Evolutionary conservation across 1,140 invertebrate species (phyloP).

Genomic region (Hermatobates lingyangjiaoensis): DNA sequence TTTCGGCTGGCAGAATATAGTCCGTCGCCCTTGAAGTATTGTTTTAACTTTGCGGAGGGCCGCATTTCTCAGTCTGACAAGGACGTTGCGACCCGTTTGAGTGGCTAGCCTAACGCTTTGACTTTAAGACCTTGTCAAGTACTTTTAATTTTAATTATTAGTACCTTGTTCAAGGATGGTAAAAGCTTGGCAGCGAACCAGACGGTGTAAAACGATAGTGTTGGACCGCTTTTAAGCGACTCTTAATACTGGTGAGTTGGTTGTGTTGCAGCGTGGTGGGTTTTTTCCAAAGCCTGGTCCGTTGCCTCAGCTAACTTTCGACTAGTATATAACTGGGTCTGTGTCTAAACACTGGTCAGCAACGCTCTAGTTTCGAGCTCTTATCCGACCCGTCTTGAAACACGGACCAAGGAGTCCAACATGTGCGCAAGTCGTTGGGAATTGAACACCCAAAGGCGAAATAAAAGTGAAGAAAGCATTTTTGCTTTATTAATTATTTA

Average conservation of each 20-base stretch:
- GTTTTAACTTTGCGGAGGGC: slow-evolving; percentile 1
- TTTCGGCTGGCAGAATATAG: too few relatives aligned
- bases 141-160: too few relatives aligned
- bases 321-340: neutral
- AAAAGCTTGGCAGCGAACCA: neutral
- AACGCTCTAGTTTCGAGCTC: slow-evolving; percentile 37
- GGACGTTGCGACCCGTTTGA: slow-evolving; percentile 29
- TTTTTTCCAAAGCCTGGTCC: neutral
- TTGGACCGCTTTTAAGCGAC: neutral
- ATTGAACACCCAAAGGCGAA: slow-evolving; percentile 29
- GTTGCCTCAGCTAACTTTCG: slow-evolving; percentile 2
- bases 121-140: too few relatives aligned
- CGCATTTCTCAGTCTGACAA: slow-evolving; percentile 8
- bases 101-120: slow-evolving; percentile 20
- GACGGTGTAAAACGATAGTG: neutral
- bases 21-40: neutral
- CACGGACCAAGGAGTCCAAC: slow-evolving; percentile 83
- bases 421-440: slow-evolving; percentile 57
- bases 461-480: slow-evolving; percentile 16
- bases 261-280: neutral
- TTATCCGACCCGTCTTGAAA: slow-evolving; percentile 77
- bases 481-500: slow-evolving; percentile 14
- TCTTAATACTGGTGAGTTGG: neutral
- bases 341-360: slow-evolving; percentile 24
- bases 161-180: neutral